Evolutionary conservation across 2,113 vertebrate species (phyloP), one percentile per base, ranked within the genome.

Genomic region (Panurus biarmicus): DNA sequence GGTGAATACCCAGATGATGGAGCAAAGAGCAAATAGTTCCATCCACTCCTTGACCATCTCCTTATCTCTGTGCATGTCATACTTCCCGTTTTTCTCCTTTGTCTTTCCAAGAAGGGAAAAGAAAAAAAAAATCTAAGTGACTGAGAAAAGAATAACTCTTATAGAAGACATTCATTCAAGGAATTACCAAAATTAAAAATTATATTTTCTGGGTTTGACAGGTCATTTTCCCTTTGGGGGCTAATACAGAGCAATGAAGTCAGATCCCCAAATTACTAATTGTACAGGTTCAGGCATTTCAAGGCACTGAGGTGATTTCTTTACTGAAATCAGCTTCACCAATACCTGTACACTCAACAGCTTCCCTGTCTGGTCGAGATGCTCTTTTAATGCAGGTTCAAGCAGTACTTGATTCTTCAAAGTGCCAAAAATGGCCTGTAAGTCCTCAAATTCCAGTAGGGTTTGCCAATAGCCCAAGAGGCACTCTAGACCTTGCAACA

Each of bases 1-100:
- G 79, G 36, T 92, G 38, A 91, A 82, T 72, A 71, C 16, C 17
- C 56, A 67, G 64, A 26, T 67, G 61, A 75, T 20, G 8, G 33
- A 83, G 50, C 16, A 50, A 73, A 77, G 40, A 48, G 22, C 17
- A 40, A 16, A 11, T 15, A 53, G 64, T 69, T 87, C 56, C 28
- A 45, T 71, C 5, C 2, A 1, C 40, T 79, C 51, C 7, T 3
- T 73, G 72, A 61, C 14, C 14, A 11, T 50, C 38, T 87, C n/a
- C 38, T 69, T 38, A 21, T 60, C 9, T n/a, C 22, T 12, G 2
- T 1, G 0, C 2, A 3, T 47, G 5, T 31, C 50, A 31, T 1
- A 0, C 38, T 77, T 86, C 56, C 28, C 4, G 1, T 42, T 71
- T 93, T 83, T 50, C 44, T 75, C 14, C 19, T 5, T 31, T 56